phyloP scores from a whole-genome alignment of 2,888 invertebrate genomes.

The Eurois occulta region DNA sequence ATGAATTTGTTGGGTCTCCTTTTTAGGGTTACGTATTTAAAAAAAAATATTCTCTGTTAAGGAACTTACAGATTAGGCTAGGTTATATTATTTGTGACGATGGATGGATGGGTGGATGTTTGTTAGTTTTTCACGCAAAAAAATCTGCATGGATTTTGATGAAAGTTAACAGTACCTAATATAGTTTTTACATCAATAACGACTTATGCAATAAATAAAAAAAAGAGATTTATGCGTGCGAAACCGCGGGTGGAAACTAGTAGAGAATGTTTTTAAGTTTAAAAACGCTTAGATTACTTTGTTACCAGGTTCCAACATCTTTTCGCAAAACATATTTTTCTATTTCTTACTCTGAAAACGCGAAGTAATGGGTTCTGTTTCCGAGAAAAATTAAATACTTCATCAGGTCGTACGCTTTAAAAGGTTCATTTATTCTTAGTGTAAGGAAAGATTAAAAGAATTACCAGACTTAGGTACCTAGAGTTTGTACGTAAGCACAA shows the following conservation, averaged over 20 bases:
- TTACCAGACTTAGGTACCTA: not conserved
- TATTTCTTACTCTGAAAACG: not conserved
- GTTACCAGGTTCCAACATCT: not conserved
- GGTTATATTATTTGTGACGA: not conserved
- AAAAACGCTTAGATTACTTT: not conserved
- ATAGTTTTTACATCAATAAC: not conserved
- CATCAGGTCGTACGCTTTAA: constrained; percentile 1
- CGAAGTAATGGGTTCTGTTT: constrained; percentile 16
- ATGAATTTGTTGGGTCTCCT: constrained; percentile 1
- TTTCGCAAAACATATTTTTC: not conserved
- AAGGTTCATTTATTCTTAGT: constrained; percentile 21
- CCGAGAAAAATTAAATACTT: constrained; percentile 16
- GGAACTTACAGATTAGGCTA: not conserved
- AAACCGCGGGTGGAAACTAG: not conserved
- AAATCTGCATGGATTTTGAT: not conserved
- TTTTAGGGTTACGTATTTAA: constrained; percentile 1
- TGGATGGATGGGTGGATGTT: not conserved
- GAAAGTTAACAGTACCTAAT: not conserved
- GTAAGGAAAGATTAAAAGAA: constrained; percentile 1
- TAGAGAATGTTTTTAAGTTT: not conserved
- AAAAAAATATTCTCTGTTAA: not conserved
- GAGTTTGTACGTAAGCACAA: not conserved
- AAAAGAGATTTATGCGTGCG: not conserved
- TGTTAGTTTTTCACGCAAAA: not conserved
- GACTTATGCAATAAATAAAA: too few relatives aligned